Conservation (phyloP, 2,797 vertebrate genomes). For the Peromyscus eremicus region DNA sequence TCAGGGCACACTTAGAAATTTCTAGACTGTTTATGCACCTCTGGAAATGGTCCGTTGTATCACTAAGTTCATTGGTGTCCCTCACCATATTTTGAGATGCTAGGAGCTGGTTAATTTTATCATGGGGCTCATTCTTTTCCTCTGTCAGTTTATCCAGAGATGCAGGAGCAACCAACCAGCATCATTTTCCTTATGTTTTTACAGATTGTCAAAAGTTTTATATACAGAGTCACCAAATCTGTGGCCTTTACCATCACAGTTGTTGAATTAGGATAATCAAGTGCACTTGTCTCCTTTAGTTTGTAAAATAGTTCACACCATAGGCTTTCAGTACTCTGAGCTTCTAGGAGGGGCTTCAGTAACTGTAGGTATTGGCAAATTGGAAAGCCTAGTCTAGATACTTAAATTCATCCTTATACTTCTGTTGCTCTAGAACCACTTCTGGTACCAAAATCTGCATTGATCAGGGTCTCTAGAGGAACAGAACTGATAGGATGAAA, state of each 20-base stretch:
- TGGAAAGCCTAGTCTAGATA: background rate
- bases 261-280: background rate
- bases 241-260: background rate
- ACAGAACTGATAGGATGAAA: background rate
- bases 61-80: too few relatives aligned
- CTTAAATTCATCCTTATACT: background rate
- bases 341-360: background rate
- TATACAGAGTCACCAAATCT: background rate
- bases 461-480: background rate
- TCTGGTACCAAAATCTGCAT: background rate
- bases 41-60: too few relatives aligned
- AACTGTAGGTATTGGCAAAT: background rate
- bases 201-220: background rate
- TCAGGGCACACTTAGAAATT: background rate
- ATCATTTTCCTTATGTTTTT: background rate
- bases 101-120: background rate
- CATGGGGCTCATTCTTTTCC: background rate
- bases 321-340: background rate
- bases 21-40: background rate
- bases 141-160: background rate
- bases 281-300: background rate
- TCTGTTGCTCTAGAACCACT: background rate
- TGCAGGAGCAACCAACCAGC: background rate
- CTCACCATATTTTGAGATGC: background rate
- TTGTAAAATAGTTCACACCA: background rate